These are phyloP conservation scores for Perca fluviatilis DNA, from an alignment of 2,113 vertebrate genomes.

Conservation along the genomic window DNA sequence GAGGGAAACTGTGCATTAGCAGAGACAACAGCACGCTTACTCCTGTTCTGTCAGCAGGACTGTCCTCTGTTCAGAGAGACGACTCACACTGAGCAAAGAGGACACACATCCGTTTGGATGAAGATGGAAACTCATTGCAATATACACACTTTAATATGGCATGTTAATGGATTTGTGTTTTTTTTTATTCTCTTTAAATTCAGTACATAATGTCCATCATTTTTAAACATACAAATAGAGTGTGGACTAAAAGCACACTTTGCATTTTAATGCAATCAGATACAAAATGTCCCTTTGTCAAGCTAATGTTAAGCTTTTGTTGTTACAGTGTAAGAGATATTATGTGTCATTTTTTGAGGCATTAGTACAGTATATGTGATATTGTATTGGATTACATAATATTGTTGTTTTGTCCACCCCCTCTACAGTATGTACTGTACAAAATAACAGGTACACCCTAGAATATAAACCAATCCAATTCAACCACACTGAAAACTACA, in stretches of 20 bases:
- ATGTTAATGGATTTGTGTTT: neutral
- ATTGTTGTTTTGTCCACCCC: slow-evolving; percentile 66
- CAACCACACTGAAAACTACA: slow-evolving; percentile 6
- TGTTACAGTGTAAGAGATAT: neutral
- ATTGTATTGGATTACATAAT: slow-evolving; percentile 69
- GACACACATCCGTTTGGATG: neutral
- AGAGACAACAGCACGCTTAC: slow-evolving; percentile 13
- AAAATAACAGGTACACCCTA: slow-evolving; percentile 47
- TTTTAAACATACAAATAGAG: neutral
- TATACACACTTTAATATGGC: neutral
- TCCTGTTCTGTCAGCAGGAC: slow-evolving; percentile 25
- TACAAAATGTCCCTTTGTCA: neutral
- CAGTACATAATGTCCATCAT: neutral
- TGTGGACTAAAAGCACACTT: neutral
- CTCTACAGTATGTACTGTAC: slow-evolving; percentile 46
- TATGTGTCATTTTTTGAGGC: slow-evolving; percentile 24
- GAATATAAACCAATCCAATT: slow-evolving; percentile 22
- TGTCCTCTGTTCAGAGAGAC: slow-evolving; percentile 4
- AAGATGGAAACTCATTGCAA: neutral
- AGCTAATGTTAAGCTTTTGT: neutral
- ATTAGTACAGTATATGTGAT: slow-evolving; percentile 28
- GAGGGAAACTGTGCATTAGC: slow-evolving; percentile 18
- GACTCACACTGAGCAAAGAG: neutral
- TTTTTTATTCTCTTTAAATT: slow-evolving; percentile 4
- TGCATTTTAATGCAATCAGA: neutral